Base-by-base conservation (phyloP, 2,888 invertebrate genomes). In the Pocota personata region DNA sequence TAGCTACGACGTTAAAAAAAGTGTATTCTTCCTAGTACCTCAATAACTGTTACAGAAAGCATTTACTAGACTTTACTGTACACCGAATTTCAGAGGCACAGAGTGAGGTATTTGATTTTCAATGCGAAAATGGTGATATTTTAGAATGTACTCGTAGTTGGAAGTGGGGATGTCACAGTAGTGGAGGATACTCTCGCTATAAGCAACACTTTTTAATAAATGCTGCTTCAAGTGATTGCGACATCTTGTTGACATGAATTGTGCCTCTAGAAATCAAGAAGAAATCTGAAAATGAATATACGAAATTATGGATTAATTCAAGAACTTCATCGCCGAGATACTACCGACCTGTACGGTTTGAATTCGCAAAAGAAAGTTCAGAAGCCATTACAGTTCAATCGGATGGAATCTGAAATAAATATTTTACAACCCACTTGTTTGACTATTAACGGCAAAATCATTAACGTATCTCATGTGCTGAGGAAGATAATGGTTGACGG, bases 291-390 rank as follows among this genome's bases (percentile, higher is more conserved):
- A 48, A 14, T 10, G 46, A 46, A 48, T 64, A 4, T 46, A 64
- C 30, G 7, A 64, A 27, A 16, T 7, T 46, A 64, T 64, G 64
- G 64, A 62, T 62, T 12, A 62, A 62, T 43, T 43, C 62, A 21
- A 62, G 62, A 62, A 62, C 40, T 24, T 62, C 43, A 30, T 64
- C 64, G 12, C 64, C 32, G 4, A 32, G 66, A 21, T 66, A 50
- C 32, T 32, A 24, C 21, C 48, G 66, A 6, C 50, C 66, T 21
- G 32, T 66, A 7, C 40, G 43, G n/a, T 57, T 71, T 71, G 71
- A 71, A 46, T 58, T 71, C 21, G 35, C 58, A 32, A 71, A 71
- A 58, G 71, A 46, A 55, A n/a, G n/a, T n/a, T n/a, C n/a, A n/a
- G n/a, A n/a, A n/a, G n/a, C n/a, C n/a, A n/a, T n/a, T n/a, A n/a